Percentiles rank a stretch among this genome's conserved stretches.
These are phyloP conservation scores for Manis pentadactyla DNA, from an alignment of 2,797 vertebrate species.

Conservation along the genomic window DNA sequence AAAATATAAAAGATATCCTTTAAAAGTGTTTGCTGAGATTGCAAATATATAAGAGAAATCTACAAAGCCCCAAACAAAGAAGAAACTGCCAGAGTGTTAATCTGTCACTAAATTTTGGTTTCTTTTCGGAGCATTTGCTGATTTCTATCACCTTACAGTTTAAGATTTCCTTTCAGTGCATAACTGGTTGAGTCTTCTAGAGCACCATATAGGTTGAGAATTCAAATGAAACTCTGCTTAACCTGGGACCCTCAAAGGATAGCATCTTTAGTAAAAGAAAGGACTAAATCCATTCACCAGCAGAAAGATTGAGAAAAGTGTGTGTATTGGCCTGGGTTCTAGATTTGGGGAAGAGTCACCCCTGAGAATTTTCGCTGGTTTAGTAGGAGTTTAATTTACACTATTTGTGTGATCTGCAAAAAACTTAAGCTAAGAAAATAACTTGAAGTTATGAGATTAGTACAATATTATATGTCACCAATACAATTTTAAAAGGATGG, in stretches of 20 bases:
- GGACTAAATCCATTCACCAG: not conserved
- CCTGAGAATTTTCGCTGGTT: not conserved
- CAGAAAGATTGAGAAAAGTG: slow-evolving; percentile 11
- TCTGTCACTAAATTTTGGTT: not conserved
- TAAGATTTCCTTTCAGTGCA: slow-evolving; percentile 14
- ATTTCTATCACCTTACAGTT: not conserved
- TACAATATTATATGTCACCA: not conserved
- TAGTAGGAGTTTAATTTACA: slow-evolving; percentile 16
- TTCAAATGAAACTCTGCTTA: not conserved
- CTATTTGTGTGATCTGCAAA: not conserved
- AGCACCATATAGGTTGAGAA: not conserved
- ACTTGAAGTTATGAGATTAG: not conserved
- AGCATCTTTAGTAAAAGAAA: not conserved
- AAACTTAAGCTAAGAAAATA: not conserved
- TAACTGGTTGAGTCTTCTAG: not conserved
- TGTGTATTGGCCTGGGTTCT: not conserved
- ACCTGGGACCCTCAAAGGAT: not conserved
- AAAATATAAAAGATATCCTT: not conserved
- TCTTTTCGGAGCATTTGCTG: not conserved
- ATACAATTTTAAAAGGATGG: too few species aligned
- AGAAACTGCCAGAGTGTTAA: not conserved
- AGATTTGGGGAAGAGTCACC: not conserved
- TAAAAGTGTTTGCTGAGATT: not conserved
- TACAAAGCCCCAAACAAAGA: not conserved
- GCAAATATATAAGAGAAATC: not conserved